Conservation (phyloP, 2,797 vertebrate species). For the Pelochelys cantorii region DNA sequence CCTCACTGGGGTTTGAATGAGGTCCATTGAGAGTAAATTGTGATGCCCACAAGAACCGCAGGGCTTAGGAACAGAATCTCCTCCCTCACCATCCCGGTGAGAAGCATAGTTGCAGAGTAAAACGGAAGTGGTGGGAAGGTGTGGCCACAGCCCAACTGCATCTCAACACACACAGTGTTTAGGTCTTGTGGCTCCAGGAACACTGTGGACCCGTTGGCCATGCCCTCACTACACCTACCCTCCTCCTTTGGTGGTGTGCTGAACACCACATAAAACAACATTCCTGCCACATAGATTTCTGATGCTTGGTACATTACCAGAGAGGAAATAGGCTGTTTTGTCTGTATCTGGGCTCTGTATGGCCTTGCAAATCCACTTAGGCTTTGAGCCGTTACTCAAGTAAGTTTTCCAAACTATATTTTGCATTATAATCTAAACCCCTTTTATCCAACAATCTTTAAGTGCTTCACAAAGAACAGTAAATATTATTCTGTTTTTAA, state of each 20-base stretch:
- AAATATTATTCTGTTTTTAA: background rate
- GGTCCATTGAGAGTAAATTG: background rate
- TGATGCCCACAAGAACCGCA: background rate
- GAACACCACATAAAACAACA: background rate
- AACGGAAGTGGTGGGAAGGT: background rate
- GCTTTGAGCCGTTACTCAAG: background rate
- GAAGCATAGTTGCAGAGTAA: background rate
- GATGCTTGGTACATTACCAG: background rate
- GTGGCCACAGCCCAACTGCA: background rate
- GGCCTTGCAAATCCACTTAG: background rate
- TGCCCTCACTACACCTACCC: accelerated
- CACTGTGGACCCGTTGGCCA: background rate
- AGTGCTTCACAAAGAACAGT: background rate
- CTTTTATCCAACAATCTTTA: background rate
- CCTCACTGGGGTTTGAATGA: background rate
- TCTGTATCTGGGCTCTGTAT: background rate
- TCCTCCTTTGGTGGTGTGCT: accelerated
- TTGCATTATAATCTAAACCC: background rate
- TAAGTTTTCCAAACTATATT: background rate
- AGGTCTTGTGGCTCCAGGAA: background rate
- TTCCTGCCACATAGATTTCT: background rate
- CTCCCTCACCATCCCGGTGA: background rate
- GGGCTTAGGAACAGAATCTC: accelerated
- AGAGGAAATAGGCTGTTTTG: background rate
- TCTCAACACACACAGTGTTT: background rate